A percentile compares a stretch with the other conserved stretches of the same genome.
phyloP scores from a whole-genome alignment of 2,113 vertebrate genomes.

The Chionodraco myersi region DNA sequence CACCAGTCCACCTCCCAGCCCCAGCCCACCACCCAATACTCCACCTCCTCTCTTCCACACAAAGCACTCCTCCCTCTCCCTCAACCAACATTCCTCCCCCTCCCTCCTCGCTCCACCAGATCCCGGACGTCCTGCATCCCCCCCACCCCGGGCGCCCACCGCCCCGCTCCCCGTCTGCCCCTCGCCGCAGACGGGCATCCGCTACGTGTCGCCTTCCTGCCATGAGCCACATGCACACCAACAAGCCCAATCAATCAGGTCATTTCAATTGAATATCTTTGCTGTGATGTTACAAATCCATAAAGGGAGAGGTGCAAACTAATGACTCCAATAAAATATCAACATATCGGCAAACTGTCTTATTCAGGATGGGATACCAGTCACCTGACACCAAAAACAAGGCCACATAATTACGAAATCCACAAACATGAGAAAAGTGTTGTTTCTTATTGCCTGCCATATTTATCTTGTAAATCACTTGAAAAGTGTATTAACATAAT shows the following conservation, averaged over 20 bases:
- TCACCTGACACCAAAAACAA: background rate
- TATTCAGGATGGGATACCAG: background rate
- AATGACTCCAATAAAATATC: background rate
- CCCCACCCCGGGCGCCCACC: conserved; percentile 75
- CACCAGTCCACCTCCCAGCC: conserved; percentile 72
- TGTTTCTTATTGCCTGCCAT: background rate
- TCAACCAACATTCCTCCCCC: conserved; percentile 73
- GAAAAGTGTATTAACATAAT: no score
- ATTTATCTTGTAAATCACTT: no score
- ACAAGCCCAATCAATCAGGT: conserved; percentile 80
- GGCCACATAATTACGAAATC: background rate
- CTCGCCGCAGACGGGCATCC: conserved; percentile 76
- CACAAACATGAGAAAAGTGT: background rate
- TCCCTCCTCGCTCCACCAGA: conserved; percentile 70
- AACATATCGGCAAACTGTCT: background rate
- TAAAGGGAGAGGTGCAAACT: background rate
- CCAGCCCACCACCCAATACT: conserved; percentile 73
- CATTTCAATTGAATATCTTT: background rate
- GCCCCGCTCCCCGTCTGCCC: conserved; percentile 82
- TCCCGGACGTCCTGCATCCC: conserved; percentile 81
- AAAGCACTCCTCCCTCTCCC: conserved; percentile 77
- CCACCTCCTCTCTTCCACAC: conserved; percentile 80
- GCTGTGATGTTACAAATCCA: background rate
- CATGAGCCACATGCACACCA: conserved; percentile 74
- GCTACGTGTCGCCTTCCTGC: conserved; percentile 78